These are phyloP conservation scores for Gymnogyps californianus DNA, from an alignment of 2,113 vertebrate species.

Conservation along the genomic window DNA sequence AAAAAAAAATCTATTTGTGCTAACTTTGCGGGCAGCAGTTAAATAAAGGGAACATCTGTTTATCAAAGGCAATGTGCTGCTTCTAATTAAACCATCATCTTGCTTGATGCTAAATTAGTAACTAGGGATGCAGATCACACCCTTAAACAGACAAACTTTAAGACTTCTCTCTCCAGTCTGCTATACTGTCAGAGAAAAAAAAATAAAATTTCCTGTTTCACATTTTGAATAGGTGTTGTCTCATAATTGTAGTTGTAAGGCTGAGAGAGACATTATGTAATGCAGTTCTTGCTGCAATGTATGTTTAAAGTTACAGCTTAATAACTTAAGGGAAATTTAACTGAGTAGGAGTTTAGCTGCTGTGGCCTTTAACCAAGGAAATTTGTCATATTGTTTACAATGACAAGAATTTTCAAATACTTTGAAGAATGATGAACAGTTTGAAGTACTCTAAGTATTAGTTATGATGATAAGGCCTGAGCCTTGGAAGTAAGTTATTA, in stretches of 20 bases:
- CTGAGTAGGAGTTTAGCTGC: neutral
- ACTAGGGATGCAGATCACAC: slow-evolving; percentile 63
- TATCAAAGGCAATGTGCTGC: slow-evolving; percentile 61
- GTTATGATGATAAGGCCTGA: neutral
- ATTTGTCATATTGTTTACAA: neutral
- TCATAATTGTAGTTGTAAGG: slow-evolving; percentile 68
- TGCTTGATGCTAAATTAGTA: slow-evolving; percentile 69
- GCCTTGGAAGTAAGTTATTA: neutral
- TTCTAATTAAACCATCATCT: slow-evolving; percentile 74
- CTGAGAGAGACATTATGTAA: slow-evolving; percentile 69
- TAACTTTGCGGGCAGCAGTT: slow-evolving; percentile 51
- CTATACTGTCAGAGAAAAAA: slow-evolving; percentile 46
- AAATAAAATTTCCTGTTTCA: slow-evolving; percentile 36
- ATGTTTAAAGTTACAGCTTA: slow-evolving; percentile 62
- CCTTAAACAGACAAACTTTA: slow-evolving; percentile 40
- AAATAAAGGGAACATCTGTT: slow-evolving; percentile 72
- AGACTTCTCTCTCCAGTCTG: slow-evolving; percentile 31
- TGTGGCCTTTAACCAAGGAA: neutral
- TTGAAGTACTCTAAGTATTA: neutral
- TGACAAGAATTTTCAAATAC: slow-evolving; percentile 12
- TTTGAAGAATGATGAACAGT: slow-evolving; percentile 24
- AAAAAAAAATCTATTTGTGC: slow-evolving; percentile 38
- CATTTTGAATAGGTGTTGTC: slow-evolving; percentile 70
- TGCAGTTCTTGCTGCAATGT: slow-evolving; percentile 41
- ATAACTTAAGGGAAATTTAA: slow-evolving; percentile 56